Conservation (phyloP, 1,140 invertebrate genomes). For the Megalopta genalis region DNA sequence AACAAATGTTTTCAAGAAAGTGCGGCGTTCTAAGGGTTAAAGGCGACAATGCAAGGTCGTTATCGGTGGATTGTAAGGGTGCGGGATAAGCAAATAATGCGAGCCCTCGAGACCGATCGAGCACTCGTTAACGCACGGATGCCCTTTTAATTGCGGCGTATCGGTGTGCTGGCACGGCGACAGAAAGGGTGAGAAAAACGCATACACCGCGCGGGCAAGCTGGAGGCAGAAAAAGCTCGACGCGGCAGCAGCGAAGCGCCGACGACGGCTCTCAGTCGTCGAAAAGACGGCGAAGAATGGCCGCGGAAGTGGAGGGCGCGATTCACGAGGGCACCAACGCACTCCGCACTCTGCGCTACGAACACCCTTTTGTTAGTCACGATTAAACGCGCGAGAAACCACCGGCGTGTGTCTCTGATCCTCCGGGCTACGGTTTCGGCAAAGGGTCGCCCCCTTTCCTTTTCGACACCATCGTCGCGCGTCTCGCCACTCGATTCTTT, state of each 20-base stretch:
- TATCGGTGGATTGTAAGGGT: constrained; percentile 1
- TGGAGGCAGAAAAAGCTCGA: constrained; percentile 11
- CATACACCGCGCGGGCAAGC: background rate
- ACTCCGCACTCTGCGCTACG: background rate
- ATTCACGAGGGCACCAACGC: background rate
- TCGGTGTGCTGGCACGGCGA: constrained; percentile 1
- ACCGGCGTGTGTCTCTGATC: background rate
- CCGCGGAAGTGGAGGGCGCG: background rate
- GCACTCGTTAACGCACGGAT: constrained; percentile 47
- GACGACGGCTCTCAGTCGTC: constrained; percentile 22
- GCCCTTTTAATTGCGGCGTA: constrained; percentile 58
- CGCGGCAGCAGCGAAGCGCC: background rate
- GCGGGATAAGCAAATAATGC: constrained; percentile 43
- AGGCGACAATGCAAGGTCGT: constrained; percentile 20
- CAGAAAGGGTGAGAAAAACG: background rate
- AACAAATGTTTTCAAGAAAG: too few relatives aligned
- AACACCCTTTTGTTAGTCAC: background rate
- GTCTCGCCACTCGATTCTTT: background rate
- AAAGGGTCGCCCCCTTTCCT: background rate
- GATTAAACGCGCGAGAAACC: constrained; percentile 19
- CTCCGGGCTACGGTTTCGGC: background rate
- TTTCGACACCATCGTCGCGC: background rate
- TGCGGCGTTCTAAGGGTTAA: too few relatives aligned
- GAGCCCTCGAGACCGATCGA: background rate
- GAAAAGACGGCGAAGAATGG: constrained; percentile 32